Evolutionary conservation across 2,113 vertebrate species (phyloP).

Genomic region (Leucoraja erinaceus): DNA sequence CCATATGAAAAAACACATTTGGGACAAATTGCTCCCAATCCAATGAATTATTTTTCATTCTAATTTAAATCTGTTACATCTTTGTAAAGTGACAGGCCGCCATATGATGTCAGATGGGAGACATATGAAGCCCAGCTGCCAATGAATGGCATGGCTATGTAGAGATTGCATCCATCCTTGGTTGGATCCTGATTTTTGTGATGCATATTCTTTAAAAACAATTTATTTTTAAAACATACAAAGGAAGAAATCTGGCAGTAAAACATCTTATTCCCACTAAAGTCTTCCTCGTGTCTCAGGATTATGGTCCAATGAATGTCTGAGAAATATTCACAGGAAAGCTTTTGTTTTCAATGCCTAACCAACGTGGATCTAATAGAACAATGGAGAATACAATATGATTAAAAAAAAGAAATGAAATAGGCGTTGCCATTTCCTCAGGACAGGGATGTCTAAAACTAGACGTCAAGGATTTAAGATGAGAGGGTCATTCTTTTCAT

Average conservation of each 20-base stretch:
- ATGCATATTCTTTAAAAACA: neutral
- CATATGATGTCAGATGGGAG: neutral
- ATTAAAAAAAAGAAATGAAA: no score
- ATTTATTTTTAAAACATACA: neutral
- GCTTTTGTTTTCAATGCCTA: neutral
- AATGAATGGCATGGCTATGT: neutral
- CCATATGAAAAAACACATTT: neutral
- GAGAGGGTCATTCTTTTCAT: no score
- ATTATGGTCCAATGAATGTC: neutral
- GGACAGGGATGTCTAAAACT: no score
- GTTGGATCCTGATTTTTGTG: neutral
- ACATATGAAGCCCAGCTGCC: neutral
- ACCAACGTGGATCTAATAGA: neutral
- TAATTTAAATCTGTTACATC: slow-evolving; percentile 22
- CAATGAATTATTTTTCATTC: neutral
- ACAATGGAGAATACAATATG: neutral
- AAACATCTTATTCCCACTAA: neutral
- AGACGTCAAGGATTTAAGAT: no score
- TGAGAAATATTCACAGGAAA: neutral
- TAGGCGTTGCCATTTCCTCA: no score
- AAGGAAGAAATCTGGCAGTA: neutral
- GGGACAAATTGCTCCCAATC: neutral
- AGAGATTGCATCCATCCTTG: neutral
- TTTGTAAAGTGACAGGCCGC: neutral
- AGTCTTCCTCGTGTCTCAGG: neutral